These are phyloP conservation scores for Lutjanus campechanus DNA, from an alignment of 2,797 vertebrate species.

Conservation along the genomic window DNA sequence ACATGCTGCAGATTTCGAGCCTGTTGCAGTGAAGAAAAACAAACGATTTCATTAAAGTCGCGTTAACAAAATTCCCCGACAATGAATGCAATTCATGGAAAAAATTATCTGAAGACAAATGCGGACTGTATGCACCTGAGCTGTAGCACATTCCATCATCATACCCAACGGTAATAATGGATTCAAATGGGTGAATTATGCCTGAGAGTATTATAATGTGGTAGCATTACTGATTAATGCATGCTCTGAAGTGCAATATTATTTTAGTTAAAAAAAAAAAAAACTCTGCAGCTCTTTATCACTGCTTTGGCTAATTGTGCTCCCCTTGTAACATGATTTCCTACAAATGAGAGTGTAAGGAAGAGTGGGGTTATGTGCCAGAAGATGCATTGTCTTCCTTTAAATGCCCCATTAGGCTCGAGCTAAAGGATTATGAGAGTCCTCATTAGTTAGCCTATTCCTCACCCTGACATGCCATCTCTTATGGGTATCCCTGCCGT, in stretches of 20 bases:
- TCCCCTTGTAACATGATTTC: constrained; percentile 87
- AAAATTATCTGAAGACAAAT: constrained; percentile 22
- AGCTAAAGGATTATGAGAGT: constrained; percentile 86
- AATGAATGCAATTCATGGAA: constrained; percentile 17
- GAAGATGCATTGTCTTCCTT: constrained; percentile 87
- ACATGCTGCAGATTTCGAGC: constrained; percentile 22
- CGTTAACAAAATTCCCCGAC: constrained; percentile 1
- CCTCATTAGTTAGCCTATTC: constrained; percentile 86
- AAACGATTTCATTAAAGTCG: constrained; percentile 23
- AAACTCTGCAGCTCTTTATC: constrained; percentile 65
- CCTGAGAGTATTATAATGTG: constrained; percentile 39
- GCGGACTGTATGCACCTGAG: background rate
- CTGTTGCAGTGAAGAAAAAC: background rate
- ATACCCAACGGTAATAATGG: constrained; percentile 22
- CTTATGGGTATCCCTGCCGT: constrained; percentile 75
- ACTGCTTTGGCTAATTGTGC: constrained; percentile 87
- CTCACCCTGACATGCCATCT: constrained; percentile 84
- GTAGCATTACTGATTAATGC: constrained; percentile 62
- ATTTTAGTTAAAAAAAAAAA: constrained; percentile 49
- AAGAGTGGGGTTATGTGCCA: constrained; percentile 82
- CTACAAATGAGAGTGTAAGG: constrained; percentile 88
- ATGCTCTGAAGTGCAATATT: constrained; percentile 69
- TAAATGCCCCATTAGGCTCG: constrained; percentile 87
- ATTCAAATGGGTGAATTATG: constrained; percentile 45
- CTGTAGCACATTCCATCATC: constrained; percentile 18